Evolutionary conservation across 1,140 invertebrate genomes (phyloP), one percentile per base, ranked within the genome.

Genomic region (Macrobrachium nipponense): DNA sequence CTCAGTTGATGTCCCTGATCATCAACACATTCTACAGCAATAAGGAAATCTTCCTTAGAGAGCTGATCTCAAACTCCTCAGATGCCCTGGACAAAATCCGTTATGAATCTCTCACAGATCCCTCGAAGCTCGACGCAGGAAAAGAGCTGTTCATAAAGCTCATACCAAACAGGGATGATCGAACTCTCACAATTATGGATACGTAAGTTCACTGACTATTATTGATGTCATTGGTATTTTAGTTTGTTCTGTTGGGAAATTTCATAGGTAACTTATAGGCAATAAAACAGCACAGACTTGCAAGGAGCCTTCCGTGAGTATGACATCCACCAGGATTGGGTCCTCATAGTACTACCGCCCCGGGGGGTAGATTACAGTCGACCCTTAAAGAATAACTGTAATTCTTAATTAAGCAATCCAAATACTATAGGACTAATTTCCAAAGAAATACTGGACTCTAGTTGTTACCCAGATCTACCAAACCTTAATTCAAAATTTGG

Each of bases 11-110:
- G 97, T 96, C 95, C 88, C 93, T 98, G 91, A 99, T 99, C 93
- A 99, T 99, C 94, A 99, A 99, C 94, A 99, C 98, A 64, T 99
- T 99, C 92, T 99, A 99, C 91, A 98, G 97, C 0, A 99, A 99
- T 93, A 99, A 99, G 93, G 98, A 99, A 93, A 99, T 99, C 89
- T 99, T 99, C 92, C 94, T 99, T 82, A 94, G 98, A 92, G 98
- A 99, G 94, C 94, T 99, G 91, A 96, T 97, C 89, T 97, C 96
- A 7, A 97, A 97, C 89, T 94, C 96, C 2, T 97, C 96, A 64
- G 97, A 97, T 93, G 95, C 91, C 92, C 87, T 91, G 82, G 91
- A 92, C 82, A 92, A 92, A 86, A 91, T 92, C 83, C 90, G 95
- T 44, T 98, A 98, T 92, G 96, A 98, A 92, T 96, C 96, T 62